Conservation (phyloP, 2,797 vertebrate species). For the Zonotrichia albicollis region DNA sequence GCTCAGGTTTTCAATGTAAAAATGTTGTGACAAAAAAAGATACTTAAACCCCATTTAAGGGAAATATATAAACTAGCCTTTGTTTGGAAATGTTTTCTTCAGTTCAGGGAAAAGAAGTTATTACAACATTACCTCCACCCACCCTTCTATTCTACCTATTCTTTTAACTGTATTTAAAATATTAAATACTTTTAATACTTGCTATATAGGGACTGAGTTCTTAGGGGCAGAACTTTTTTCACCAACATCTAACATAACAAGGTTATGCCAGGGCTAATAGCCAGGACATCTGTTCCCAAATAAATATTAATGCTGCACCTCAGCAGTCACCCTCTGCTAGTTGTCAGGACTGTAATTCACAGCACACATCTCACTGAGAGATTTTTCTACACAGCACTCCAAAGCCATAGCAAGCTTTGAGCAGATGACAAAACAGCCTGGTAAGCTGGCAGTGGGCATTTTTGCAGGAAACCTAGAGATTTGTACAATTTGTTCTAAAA, state of each 20-base stretch:
- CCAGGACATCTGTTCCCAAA: slow-evolving; percentile 10
- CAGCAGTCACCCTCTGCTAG: not conserved
- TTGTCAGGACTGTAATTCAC: slow-evolving; percentile 3
- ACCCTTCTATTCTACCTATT: not conserved
- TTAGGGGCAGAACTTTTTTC: not conserved
- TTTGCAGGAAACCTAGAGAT: slow-evolving; percentile 23
- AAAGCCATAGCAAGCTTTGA: slow-evolving; percentile 33
- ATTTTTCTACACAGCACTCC: not conserved
- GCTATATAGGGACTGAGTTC: not conserved
- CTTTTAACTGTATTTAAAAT: not conserved
- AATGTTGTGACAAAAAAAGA: not conserved
- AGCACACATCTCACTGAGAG: not conserved
- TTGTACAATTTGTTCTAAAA: not conserved
- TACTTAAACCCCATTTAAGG: not conserved
- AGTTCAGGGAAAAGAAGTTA: not conserved
- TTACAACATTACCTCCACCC: not conserved
- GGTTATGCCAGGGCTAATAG: not conserved
- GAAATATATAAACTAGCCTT: not conserved
- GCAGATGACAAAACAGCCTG: slow-evolving; percentile 8
- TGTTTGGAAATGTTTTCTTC: not conserved
- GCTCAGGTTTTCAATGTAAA: not conserved
- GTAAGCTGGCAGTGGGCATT: not conserved
- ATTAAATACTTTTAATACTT: not conserved
- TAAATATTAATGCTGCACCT: slow-evolving; percentile 11
- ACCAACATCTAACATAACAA: not conserved